phyloP scores from a whole-genome alignment of 2,113 vertebrate genomes.

The Brachypteracias leptosomus region DNA sequence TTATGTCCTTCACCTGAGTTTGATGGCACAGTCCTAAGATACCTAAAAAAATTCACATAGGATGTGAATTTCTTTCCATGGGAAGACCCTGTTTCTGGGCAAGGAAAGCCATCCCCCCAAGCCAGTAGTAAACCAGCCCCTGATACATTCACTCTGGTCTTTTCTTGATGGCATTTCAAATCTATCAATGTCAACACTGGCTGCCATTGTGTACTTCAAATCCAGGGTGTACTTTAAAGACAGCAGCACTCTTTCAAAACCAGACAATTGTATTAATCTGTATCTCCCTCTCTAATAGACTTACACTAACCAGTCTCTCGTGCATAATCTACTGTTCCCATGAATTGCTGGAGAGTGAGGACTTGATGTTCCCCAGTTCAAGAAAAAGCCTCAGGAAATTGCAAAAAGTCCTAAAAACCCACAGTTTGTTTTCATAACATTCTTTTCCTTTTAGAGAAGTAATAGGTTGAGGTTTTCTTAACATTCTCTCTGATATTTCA shows the following conservation, averaged over 20 bases:
- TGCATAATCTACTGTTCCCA: constrained; percentile 44
- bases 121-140: background rate
- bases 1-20: background rate
- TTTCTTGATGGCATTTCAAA: background rate
- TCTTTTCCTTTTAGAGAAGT: constrained; percentile 63
- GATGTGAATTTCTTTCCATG: background rate
- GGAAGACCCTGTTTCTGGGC: background rate
- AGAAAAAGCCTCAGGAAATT: constrained; percentile 67
- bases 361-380: constrained; percentile 57
- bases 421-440: constrained; percentile 60
- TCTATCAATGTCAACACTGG: background rate
- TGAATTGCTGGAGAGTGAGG: constrained; percentile 26
- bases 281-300: background rate
- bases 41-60: background rate
- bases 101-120: background rate
- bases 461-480: background rate
- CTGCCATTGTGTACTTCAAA: background rate
- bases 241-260: background rate
- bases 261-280: background rate
- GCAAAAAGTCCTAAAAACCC: constrained; percentile 68
- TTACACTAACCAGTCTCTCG: background rate
- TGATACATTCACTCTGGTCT: background rate
- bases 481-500: constrained; percentile 16
- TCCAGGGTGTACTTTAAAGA: background rate
- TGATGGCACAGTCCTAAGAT: background rate